Evolutionary conservation across 2,888 invertebrate genomes (phyloP).

Genomic region (Tridacna crocea): DNA sequence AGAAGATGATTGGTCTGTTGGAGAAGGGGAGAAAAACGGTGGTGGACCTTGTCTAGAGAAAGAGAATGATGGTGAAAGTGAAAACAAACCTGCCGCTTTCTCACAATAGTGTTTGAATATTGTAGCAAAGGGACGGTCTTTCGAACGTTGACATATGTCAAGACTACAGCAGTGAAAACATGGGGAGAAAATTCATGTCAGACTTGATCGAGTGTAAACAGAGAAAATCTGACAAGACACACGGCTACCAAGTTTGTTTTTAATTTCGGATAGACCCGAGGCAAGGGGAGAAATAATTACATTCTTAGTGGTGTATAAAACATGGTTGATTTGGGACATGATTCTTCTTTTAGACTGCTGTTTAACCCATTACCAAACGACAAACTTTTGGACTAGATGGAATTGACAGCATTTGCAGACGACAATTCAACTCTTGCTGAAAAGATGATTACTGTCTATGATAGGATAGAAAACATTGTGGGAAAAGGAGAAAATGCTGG

Average conservation of each 20-base stretch:
- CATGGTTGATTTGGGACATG: constrained; percentile 20
- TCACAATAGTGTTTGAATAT: constrained; percentile 9
- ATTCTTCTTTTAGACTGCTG: constrained; percentile 2
- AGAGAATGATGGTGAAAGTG: not conserved
- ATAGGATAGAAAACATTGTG: not conserved
- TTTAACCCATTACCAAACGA: not conserved
- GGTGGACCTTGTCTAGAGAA: not conserved
- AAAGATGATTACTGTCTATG: not conserved
- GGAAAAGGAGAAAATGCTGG: not conserved
- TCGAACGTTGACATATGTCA: constrained; percentile 23
- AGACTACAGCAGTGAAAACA: constrained; percentile 23
- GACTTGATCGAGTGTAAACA: constrained; percentile 37
- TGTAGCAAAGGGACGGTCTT: not conserved
- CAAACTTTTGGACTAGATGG: not conserved
- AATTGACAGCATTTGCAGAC: not conserved
- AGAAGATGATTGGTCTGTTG: not conserved
- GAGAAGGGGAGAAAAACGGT: not conserved
- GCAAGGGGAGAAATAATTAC: constrained; percentile 27
- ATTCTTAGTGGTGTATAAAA: constrained; percentile 27
- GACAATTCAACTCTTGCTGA: not conserved
- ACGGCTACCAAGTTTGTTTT: constrained; percentile 27
- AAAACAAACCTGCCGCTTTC: constrained; percentile 21
- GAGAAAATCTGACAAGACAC: constrained; percentile 29
- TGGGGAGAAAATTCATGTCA: constrained; percentile 31
- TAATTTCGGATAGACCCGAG: constrained; percentile 25